Base-by-base conservation (phyloP, 2,113 vertebrate genomes). In the Myxocyprinus asiaticus region DNA sequence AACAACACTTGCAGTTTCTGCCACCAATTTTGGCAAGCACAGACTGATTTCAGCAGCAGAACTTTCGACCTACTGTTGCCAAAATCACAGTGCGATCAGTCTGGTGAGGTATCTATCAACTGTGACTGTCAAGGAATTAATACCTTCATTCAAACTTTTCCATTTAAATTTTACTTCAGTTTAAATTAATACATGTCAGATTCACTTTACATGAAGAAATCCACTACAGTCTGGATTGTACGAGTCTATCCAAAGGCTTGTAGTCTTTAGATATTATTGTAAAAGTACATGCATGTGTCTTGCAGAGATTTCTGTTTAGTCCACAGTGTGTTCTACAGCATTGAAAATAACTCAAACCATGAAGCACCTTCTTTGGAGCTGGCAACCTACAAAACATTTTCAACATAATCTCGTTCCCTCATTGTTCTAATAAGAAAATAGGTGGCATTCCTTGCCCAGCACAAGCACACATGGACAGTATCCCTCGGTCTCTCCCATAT, bases 101-200 rank as follows among this genome's bases (percentile, higher is more conserved):
- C 22, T 33, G 3, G 22, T 1, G 22, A 33, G 22, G 22, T 33
- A 33, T 3, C 22, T 33, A 33, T 33, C 3, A 33, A 33, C 22
- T 33, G 22, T 33, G 22, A 33, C 22, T 33, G 3, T 33, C 22
- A 33, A 33, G 22, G 3, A 33, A 33, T 33, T 1, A 33, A 33
- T 33, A 33, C 3, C 22, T 33, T 33, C 22, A 33, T 33, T 33
- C 22, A 33, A 33, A 33, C 1, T 33, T 33, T 1, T 33, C 22
- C 22, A 33, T 33, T 33, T 33, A 1, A 33, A 1, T 33, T 33
- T 33, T 33, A 33, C 22, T 33, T 33, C 22, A 33, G 22, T 33
- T 33, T 33, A 33, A 1, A 1, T 33, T 33, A 33, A 33, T 3
- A 85, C 86, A 85, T 86, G 88, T 88, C 88, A 88, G 44, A 61